Evolutionary conservation across 1,140 invertebrate genomes (phyloP).

Genomic region (Vanessa tameamea): DNA sequence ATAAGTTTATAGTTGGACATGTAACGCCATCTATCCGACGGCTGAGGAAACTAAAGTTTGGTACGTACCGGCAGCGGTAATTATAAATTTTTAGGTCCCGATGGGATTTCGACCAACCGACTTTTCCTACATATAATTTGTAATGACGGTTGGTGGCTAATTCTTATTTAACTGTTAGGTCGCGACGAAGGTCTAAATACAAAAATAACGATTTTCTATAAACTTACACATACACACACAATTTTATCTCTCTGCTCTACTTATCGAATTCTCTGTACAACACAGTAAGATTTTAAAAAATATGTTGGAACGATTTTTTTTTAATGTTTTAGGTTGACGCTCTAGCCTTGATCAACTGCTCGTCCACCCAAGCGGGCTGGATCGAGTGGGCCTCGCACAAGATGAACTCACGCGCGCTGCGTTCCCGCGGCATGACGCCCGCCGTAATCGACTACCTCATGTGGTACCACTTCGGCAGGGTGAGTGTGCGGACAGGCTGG

Average conservation of each 20-base stretch:
- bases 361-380: constrained; percentile 96
- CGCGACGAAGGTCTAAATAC: too few relatives aligned
- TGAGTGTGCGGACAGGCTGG: constrained; percentile 32
- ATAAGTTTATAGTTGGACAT: neutral
- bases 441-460: constrained; percentile 98
- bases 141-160: too few relatives aligned
- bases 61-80: neutral
- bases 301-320: too few relatives aligned
- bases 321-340: constrained; percentile 83
- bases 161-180: neutral
- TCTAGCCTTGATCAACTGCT: constrained; percentile 95
- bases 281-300: too few relatives aligned
- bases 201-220: too few relatives aligned
- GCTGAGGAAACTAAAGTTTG: neutral
- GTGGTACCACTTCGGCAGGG: constrained; percentile 98
- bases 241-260: too few relatives aligned
- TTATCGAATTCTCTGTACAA: too few relatives aligned
- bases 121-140: too few relatives aligned
- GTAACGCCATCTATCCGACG: neutral
- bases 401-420: constrained; percentile 91
- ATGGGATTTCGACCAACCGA: too few relatives aligned
- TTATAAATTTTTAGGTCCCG: too few relatives aligned
- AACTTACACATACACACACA: too few relatives aligned
- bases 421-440: constrained; percentile 95
- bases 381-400: constrained; percentile 99